Percentiles rank a stretch among this genome's conserved stretches.
Conservation (phyloP, 2,797 vertebrate genomes). For the Phoxinus dragarum region DNA sequence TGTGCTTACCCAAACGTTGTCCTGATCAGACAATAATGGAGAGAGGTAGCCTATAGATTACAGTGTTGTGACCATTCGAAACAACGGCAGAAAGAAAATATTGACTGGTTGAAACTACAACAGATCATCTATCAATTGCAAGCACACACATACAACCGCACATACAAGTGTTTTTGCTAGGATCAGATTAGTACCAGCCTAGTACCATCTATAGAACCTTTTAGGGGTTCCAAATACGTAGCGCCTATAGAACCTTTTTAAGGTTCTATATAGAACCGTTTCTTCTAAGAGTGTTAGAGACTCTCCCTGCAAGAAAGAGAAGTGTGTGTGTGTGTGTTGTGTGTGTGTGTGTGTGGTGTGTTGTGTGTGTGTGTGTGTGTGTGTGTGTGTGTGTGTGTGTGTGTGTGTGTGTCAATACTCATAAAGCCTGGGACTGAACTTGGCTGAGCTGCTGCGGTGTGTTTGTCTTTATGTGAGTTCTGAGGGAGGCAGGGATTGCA, state of each 20-base stretch:
- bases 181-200: neutral
- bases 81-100: slow-evolving; percentile 32
- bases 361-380: slow-evolving; percentile 57
- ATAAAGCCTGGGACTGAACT: slow-evolving; percentile 58
- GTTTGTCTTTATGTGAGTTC: slow-evolving; percentile 27
- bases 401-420: slow-evolving; percentile 34
- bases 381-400: slow-evolving; percentile 55
- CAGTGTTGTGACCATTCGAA: slow-evolving; percentile 52
- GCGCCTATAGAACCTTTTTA: too few relatives aligned
- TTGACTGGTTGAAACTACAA: slow-evolving; percentile 27
- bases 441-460: slow-evolving; percentile 74
- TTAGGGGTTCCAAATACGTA: too few relatives aligned
- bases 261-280: too few relatives aligned
- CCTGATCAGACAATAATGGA: slow-evolving; percentile 6
- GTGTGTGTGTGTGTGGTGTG: slow-evolving; percentile 56
- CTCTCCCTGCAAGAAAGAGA: neutral
- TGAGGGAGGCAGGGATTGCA: slow-evolving; percentile 7
- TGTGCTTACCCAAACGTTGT: neutral
- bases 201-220: too few relatives aligned
- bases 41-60: slow-evolving; percentile 46
- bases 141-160: neutral
- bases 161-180: slow-evolving; percentile 11
- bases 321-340: slow-evolving; percentile 54
- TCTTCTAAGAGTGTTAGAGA: too few relatives aligned
- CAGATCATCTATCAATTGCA: slow-evolving; percentile 19